Base-by-base conservation (phyloP, 2,888 invertebrate species). In the Argyra leucocephala region DNA sequence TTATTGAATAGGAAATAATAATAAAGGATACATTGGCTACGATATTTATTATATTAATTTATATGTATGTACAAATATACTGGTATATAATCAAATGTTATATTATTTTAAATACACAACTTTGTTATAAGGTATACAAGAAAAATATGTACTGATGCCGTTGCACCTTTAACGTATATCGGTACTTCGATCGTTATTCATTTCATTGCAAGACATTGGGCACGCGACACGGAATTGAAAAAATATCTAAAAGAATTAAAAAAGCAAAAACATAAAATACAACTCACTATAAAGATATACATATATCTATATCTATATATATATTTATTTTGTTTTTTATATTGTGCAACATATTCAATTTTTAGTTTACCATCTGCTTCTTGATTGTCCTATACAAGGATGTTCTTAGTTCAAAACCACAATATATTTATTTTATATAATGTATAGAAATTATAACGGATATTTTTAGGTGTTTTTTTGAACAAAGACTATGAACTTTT, bases 171-270 rank as follows among this genome's bases (percentile, higher is more conserved):
- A n/a, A 26, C 3, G 9, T 22, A 22, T 62, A 18, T 62, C 10
- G 23, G n/a, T 37, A 22, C n/a, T 48, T 62, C 37, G 62, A 24
- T 62, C 37, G 37, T 48, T 48, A 22, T 57, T 62, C 62, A 83
- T 83, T 79, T 82, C 83, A 70, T 80, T 82, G 70, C 80, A 83
- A 72, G 80, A 80, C 74, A 84, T 84, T 74, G 76, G 83, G 80
- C 86, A 86, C 82, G 83, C 87, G 80, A 83, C 86, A 71, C 86
- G 86, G 48, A 48, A 48, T 48, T 48, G 48, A 48, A 48, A 37
- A 37, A 48, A 48, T 48, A 48, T 48, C n/a, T 48, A 48, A 48
- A 31, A 48, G n/a, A 48, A 12, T 18, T 48, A 48, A 48, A 18
- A 48, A 31, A 48, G 18, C 5, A 48, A 48, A 48, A 18, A 18